phyloP scores from a whole-genome alignment of 2,888 invertebrate species.

The Cephonodes hylas region DNA sequence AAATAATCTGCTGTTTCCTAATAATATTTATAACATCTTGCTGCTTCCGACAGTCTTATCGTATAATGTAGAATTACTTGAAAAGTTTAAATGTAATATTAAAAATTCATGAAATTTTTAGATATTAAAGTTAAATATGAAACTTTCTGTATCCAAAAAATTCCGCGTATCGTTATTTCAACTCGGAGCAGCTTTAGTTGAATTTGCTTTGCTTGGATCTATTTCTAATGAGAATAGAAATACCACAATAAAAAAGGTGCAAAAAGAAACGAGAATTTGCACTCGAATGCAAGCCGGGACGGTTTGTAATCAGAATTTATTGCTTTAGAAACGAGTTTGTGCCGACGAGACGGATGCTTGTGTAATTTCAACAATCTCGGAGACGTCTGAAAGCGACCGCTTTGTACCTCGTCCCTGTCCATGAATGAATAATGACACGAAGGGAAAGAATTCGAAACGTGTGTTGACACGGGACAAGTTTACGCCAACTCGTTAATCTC shows the following conservation, averaged over 20 bases:
- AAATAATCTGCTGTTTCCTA: no score
- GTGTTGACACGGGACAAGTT: neutral
- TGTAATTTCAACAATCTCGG: slow-evolving; percentile 31
- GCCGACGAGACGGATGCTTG: slow-evolving; percentile 48
- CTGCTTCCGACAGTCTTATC: no score
- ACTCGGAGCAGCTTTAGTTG: neutral
- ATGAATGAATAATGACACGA: neutral
- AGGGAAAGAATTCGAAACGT: neutral
- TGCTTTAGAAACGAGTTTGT: slow-evolving; percentile 49
- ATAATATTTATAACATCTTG: no score
- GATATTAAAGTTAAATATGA: no score
- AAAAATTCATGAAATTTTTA: no score
- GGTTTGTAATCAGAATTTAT: slow-evolving; percentile 58
- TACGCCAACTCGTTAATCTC: neutral
- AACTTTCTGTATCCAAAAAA: no score
- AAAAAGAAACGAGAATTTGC: slow-evolving; percentile 54
- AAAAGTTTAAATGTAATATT: no score
- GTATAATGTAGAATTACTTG: no score
- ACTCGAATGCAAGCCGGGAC: slow-evolving; percentile 48
- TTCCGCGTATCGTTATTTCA: neutral
- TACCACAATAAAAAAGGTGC: slow-evolving; percentile 31
- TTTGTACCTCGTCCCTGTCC: neutral
- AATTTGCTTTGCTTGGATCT: neutral
- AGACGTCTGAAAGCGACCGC: neutral
- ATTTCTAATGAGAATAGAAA: slow-evolving; percentile 7